Conservation (phyloP, 2,888 invertebrate species). For the Hirtodrosophila cameraria region DNA sequence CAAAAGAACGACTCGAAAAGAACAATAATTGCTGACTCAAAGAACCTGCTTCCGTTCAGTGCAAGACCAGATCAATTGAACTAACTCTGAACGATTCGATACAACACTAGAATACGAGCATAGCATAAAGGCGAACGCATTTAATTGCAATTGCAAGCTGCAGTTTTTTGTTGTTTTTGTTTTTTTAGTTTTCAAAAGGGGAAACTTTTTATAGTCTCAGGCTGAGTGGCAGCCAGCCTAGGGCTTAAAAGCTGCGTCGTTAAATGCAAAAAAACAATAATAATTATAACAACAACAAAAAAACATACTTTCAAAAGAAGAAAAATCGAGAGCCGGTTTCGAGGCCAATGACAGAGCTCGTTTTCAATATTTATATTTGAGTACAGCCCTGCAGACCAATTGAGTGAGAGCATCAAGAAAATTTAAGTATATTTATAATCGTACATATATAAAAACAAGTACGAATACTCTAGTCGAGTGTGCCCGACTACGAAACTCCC, state of each 20-base stretch:
- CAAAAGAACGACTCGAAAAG: no score
- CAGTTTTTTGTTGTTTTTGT: constrained; percentile 22
- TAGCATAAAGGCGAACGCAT: constrained; percentile 37
- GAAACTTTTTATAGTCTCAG: constrained; percentile 1
- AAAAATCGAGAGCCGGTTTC: constrained; percentile 23
- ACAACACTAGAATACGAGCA: no score
- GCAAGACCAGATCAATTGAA: no score
- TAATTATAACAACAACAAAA: constrained; percentile 5
- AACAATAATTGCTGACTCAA: no score
- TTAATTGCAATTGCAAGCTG: constrained; percentile 57
- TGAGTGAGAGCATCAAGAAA: neutral
- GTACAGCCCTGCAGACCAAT: constrained; percentile 2
- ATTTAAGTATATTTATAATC: no score
- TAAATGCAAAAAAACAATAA: constrained; percentile 13
- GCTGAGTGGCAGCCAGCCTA: constrained; percentile 20
- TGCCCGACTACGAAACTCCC: no score
- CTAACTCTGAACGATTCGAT: no score
- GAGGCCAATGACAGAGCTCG: constrained; percentile 30
- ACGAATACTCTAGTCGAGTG: no score
- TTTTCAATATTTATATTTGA: constrained; percentile 3
- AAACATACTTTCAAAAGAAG: constrained; percentile 24
- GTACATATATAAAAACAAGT: no score
- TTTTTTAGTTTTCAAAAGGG: neutral
- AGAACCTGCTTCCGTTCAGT: no score
- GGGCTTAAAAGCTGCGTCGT: constrained; percentile 38